Conservation (phyloP, 2,888 invertebrate genomes). For the Holacanthella duospinosa region DNA sequence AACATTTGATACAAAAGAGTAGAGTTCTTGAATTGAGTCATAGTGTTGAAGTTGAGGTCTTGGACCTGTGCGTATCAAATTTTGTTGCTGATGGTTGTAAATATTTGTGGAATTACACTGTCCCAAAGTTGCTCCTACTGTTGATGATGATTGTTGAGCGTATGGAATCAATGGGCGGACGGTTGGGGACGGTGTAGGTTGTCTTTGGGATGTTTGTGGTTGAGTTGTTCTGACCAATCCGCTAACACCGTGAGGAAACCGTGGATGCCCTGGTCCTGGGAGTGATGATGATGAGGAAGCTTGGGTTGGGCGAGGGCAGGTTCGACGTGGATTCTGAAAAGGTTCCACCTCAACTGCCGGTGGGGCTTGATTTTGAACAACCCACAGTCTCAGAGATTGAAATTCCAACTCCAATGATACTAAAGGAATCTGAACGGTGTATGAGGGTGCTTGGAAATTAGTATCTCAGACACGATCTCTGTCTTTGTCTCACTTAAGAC, state of each 20-base stretch:
- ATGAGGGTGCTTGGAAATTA: background rate
- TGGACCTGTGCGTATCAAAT: constrained; percentile 4
- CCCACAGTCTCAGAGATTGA: background rate
- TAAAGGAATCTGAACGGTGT: background rate
- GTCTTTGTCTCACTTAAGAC: background rate
- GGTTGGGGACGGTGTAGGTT: background rate
- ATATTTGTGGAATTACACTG: no score
- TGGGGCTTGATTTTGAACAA: no score
- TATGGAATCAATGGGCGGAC: background rate
- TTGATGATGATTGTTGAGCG: background rate
- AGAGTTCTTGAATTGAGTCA: constrained; percentile 38
- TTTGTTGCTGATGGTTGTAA: background rate
- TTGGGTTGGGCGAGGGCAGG: constrained; percentile 12
- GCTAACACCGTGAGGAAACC: background rate
- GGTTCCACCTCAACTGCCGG: constrained; percentile 18
- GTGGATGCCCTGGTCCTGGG: background rate
- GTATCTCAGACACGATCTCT: background rate
- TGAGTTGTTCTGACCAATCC: background rate
- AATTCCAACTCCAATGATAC: background rate
- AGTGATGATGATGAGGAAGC: no score
- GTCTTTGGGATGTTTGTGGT: background rate
- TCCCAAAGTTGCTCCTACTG: background rate
- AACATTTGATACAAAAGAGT: constrained; percentile 37
- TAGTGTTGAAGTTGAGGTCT: constrained; percentile 30
- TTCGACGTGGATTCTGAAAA: constrained; percentile 11